phyloP scores from a whole-genome alignment of 37 sponge, comb jelly and placozoan genomes.

The Aplysina aerophoba region DNA sequence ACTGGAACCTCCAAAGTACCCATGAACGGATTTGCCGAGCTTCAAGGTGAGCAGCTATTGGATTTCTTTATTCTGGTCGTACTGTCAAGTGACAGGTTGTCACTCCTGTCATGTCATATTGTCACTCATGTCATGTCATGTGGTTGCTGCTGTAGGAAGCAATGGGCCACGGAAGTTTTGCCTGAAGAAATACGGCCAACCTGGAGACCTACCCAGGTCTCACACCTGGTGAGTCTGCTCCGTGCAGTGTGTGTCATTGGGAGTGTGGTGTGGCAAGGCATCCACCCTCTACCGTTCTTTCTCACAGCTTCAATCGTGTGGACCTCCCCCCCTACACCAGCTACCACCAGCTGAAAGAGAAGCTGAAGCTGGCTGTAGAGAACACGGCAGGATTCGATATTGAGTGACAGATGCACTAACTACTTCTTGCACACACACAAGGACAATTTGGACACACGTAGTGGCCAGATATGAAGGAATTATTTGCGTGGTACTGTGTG shows the following conservation, averaged over 20 bases:
- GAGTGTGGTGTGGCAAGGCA: no score
- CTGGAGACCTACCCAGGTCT: constrained; percentile 81
- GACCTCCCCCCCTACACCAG: constrained; percentile 88
- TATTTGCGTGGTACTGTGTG: no score
- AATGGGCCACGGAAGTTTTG: constrained; percentile 94
- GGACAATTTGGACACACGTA: no score
- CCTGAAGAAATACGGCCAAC: constrained; percentile 82
- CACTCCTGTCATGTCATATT: no score
- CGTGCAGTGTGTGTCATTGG: not conserved
- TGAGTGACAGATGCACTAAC: no score
- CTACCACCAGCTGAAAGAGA: constrained; percentile 81
- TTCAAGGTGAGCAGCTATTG: constrained; percentile 71
- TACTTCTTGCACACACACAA: no score
- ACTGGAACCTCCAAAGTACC: constrained; percentile 99
- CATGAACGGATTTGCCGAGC: constrained; percentile 98
- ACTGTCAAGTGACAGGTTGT: no score
- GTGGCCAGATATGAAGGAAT: no score
- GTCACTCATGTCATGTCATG: no score
- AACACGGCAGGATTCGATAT: constrained; percentile 88
- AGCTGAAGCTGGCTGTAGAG: constrained; percentile 77
- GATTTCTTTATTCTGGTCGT: no score
- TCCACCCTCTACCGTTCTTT: not conserved
- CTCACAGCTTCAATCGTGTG: constrained; percentile 78
- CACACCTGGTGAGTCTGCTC: constrained; percentile 92
- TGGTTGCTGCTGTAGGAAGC: constrained; percentile 69